Evolutionary conservation across 1,140 invertebrate species (phyloP).

Genomic region (Hirudo medicinalis): DNA sequence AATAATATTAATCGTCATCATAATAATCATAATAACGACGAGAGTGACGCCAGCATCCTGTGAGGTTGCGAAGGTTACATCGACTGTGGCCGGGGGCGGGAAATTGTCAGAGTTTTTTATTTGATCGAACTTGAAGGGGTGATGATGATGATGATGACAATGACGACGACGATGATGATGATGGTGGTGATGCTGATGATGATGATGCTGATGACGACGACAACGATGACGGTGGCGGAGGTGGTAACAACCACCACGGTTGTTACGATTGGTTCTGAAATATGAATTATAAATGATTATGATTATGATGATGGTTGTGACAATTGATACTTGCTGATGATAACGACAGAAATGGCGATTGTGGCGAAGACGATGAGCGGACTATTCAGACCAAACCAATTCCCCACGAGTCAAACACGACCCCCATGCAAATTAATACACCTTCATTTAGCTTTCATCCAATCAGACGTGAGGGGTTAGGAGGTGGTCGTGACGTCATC

Average conservation of each 20-base stretch:
- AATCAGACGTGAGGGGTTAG: too few relatives aligned
- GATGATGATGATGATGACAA: constrained; percentile 18
- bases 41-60: too few relatives aligned
- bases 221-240: constrained; percentile 12
- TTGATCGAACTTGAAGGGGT: not conserved
- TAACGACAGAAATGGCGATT: constrained; percentile 10
- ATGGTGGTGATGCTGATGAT: constrained; percentile 17
- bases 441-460: too few relatives aligned
- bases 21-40: too few relatives aligned
- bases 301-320: constrained; percentile 8
- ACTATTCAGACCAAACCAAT: not conserved
- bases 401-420: too few relatives aligned
- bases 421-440: too few relatives aligned
- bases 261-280: not conserved
- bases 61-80: too few relatives aligned
- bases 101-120: too few relatives aligned
- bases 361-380: not conserved
- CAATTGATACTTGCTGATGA: constrained; percentile 7
- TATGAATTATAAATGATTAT: not conserved
- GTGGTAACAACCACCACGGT: constrained; percentile 1
- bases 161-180: constrained; percentile 21
- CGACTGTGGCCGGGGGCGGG: too few relatives aligned
- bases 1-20: too few relatives aligned
- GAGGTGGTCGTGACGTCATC: too few relatives aligned
- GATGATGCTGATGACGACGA: constrained; percentile 17